Evolutionary conservation across 2,113 vertebrate species (phyloP), one percentile per base, ranked within the genome.

Genomic region (Megaleporinus macrocephalus): DNA sequence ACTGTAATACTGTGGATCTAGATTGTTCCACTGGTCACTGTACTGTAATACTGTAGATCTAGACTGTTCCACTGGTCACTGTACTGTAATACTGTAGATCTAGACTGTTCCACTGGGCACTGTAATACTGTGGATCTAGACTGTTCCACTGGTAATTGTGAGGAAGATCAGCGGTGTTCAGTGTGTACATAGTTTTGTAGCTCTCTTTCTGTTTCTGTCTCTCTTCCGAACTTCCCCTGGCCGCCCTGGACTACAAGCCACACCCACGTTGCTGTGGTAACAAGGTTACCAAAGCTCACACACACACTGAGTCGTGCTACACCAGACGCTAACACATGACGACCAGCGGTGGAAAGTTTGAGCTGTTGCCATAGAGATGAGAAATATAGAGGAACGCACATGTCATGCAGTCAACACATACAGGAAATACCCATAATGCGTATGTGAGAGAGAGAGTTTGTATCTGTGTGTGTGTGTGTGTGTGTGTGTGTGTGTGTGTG

Each of bases 261-360:
- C 83, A 80, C 83, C 86, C 78, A 22, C 9, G 0, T 78, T 80
- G 51, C 29, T 80, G 78, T 75, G 47, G 80, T 44, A 78, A 83
- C 29, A 29, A 77, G 80, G 86, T 87, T 85, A 87, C 83, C 74
- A 80, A 33, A 78, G 77, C 82, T 77, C 86, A 87, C 80, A 84
- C 68, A 75, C 33, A 69, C 20, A 80, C 73, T 57, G 5, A 63
- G 20, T 51, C 75, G 51, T 68, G 76, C 63, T 55, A 9, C 24
- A 15, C 18, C 44, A 57, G 15, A 71, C 72, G 44, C 41, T 10
- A 22, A 61, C 71, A 53, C 47, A 76, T 53, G 22, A 49, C 73
- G 1, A 75, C 47, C 63, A 65, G 68, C 14, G 55, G 73, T 78
- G 81, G 76, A 83, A 83, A 70, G 83, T 87, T 75, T 83, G 55